Conservation (phyloP, 1,140 invertebrate genomes). For the Megathymus violae region DNA sequence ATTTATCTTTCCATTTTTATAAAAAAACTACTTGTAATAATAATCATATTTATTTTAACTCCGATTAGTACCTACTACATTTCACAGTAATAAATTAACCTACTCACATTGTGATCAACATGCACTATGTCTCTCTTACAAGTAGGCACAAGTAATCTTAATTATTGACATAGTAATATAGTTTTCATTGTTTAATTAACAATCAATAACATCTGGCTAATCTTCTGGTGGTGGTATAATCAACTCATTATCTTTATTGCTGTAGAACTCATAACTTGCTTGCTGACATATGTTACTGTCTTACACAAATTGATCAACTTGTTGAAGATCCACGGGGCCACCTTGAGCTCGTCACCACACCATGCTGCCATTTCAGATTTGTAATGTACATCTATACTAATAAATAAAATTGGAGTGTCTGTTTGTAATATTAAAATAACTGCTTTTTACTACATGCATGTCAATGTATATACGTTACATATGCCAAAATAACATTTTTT, state of each 20-base stretch:
- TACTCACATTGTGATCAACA: background rate
- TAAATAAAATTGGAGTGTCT: too few relatives aligned
- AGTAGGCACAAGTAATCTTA: background rate
- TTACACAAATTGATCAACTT: constrained; percentile 1
- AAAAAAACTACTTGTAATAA: too few relatives aligned
- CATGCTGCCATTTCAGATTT: constrained; percentile 17
- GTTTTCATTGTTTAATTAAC: background rate
- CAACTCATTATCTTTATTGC: constrained; percentile 1
- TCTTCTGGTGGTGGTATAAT: constrained; percentile 12
- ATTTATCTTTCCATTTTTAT: too few relatives aligned
- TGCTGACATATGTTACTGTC: background rate
- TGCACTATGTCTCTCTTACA: background rate
- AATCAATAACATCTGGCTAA: constrained; percentile 1
- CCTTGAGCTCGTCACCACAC: constrained; percentile 8
- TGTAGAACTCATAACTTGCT: background rate
- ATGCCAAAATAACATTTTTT: too few relatives aligned
- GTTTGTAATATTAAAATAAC: too few relatives aligned
- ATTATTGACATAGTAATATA: background rate
- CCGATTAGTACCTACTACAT: too few relatives aligned
- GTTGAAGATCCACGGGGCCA: background rate
- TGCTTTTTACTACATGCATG: too few relatives aligned
- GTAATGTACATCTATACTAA: constrained; percentile 26
- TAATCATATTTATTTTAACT: too few relatives aligned
- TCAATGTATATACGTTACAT: too few relatives aligned
- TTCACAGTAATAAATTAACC: too few relatives aligned